Percentiles rank a stretch among this genome's conserved stretches.
phyloP scores from a whole-genome alignment of 2,113 vertebrate species.

The Indicator maculatus region DNA sequence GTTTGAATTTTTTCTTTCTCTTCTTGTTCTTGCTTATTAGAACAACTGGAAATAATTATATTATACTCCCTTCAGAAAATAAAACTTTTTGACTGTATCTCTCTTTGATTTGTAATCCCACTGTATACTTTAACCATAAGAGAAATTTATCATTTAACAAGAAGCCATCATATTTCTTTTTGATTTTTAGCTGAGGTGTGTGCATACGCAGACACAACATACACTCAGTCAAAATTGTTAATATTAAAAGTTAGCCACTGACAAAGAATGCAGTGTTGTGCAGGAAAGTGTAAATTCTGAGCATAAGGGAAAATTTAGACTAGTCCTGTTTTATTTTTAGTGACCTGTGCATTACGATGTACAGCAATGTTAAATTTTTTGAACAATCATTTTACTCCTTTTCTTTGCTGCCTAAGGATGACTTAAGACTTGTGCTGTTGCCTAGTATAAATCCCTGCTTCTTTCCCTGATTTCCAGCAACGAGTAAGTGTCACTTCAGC shows the following conservation, averaged over 20 bases:
- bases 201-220: background rate
- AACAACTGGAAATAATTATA: background rate
- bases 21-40: background rate
- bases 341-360: background rate
- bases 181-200: background rate
- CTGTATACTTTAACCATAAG: background rate
- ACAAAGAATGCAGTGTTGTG: background rate
- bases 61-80: rapidly evolving
- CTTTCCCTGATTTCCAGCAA: slow-evolving; percentile 34
- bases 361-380: background rate
- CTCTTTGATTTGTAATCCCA: background rate
- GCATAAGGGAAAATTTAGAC: background rate
- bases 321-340: background rate
- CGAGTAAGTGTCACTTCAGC: slow-evolving; percentile 40
- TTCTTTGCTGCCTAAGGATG: background rate
- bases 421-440: background rate
- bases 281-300: background rate
- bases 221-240: background rate
- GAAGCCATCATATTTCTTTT: background rate
- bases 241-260: background rate
- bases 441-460: slow-evolving; percentile 17
- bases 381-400: background rate
- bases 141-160: background rate
- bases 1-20: background rate
- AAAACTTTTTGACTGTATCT: background rate